Evolutionary conservation across 1,140 invertebrate species (phyloP), one percentile per base, ranked within the genome.

Genomic region (Acromyrmex heyeri): DNA sequence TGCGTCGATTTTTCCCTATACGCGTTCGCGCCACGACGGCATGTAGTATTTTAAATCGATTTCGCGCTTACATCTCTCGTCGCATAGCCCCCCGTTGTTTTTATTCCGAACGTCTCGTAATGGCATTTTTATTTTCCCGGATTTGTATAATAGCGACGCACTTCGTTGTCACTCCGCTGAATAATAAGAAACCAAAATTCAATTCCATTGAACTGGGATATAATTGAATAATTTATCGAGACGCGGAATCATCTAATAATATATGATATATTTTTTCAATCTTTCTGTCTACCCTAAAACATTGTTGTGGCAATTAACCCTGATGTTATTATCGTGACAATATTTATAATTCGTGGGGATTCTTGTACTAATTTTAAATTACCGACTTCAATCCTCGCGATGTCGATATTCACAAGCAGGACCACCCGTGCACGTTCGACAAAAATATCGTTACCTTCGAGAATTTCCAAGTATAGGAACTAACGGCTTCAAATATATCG

Each of bases 381-480:
- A 10, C 6, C 24, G 10, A 65, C 5, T 30, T 24, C 24, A n/a
- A 64, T 48, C 27, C 79, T 55, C 44, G 12, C 65, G 6, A 75
- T 62, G 72, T 78, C 88, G 69, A 89, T 76, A 87, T 83, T 57
- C 53, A n/a, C 30, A 21, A 44, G 24, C 24, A 67, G 48, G 88
- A 90, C 88, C 88, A 90, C 88, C 88, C 88, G 57, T 50, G 18
- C 24, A 50, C 48, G 6, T 30, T 30, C 30, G 53, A 89, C 88
- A 72, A 88, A 90, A 90, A 90, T 78, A 78, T 72, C 87, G 27
- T 57, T 57, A 69, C 55, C 72, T 89, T 67, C 24, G 85, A 89
- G 78, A 79, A 89, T 87, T 89, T 83, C 85, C 87, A 87, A 86
- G 83, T 83, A 88, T 82, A 55, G 57, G 18, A 67, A 88, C 82